Percentiles rank a stretch among this genome's conserved stretches.
Conservation (phyloP, 37 sponge, comb jelly and placozoan genomes). For the Theonella swinhoei region DNA sequence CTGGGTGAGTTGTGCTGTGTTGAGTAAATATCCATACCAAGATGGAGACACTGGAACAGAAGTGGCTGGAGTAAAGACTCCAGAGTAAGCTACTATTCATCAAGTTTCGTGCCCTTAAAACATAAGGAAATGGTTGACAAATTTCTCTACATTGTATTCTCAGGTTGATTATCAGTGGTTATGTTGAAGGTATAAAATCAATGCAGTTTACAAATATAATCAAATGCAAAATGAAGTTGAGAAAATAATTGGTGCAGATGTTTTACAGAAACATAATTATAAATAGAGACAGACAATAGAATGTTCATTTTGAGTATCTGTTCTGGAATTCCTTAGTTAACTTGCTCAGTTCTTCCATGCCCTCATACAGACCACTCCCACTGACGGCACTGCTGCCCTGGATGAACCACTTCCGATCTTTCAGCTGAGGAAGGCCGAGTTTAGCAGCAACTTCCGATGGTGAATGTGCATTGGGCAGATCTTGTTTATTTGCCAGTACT, state of each 20-base stretch:
- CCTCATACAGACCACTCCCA: constrained; percentile 83
- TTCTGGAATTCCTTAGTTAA: constrained; percentile 78
- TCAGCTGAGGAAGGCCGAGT: constrained; percentile 60
- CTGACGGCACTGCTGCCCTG: constrained; percentile 83
- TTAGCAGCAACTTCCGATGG: constrained; percentile 64
- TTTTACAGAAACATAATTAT: background rate
- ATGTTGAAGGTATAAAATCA: no score
- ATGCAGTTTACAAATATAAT: no score
- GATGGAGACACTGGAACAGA: background rate
- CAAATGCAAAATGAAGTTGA: no score
- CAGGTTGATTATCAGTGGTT: no score
- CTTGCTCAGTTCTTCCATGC: constrained; percentile 62
- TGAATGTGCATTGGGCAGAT: constrained; percentile 65
- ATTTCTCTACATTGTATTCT: no score
- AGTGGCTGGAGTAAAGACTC: constrained; percentile 14
- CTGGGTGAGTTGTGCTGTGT: no score
- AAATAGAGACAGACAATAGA: background rate
- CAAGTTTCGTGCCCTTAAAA: no score
- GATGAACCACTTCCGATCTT: constrained; percentile 76
- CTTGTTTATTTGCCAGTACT: constrained; percentile 91
- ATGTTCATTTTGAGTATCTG: background rate
- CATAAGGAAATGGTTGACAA: no score
- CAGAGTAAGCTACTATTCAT: background rate
- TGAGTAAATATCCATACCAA: no score
- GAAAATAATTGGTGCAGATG: no score